Base-by-base conservation (phyloP, 2,797 vertebrate genomes). In the Dallia pectoralis region DNA sequence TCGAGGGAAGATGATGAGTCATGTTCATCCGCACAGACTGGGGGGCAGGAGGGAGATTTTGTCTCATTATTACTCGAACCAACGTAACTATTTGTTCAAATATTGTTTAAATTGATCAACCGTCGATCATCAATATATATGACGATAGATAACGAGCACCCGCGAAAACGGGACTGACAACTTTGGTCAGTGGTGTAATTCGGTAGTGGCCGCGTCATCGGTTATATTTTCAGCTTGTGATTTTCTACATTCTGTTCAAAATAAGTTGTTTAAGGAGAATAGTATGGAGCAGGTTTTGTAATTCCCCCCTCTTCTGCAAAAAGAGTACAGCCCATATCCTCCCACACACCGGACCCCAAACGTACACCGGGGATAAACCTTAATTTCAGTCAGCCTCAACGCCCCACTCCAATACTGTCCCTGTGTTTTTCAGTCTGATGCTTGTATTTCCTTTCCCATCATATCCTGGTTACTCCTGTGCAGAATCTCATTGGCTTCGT, bases 51-150 rank as follows among this genome's bases (percentile, higher is more conserved):
- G 63, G 51, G 16, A n/a, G 44, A 49, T 36, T 48, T 69, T 61
- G 8, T 67, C 61, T 62, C 36, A 47, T 72, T 69, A 53, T 19
- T 67, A 27, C 40, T 44, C 14, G 11, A 11, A 44, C 22, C 14
- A 67, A 30, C 56, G 19, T 48, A 66, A 65, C 2, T 32, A 25
- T 76, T 76, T 72, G 15, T 76, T 67, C 56, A 51, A 51, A 47
- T 66, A 32, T 66, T 44, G 51, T 65, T 72, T 74, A 72, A 59
- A 66, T 51, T 84, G 82, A 69, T 76, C 69, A 73, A 56, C n/a
- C 25, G 9, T 56, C 40, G 40, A 9, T 40, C 9, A 44, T 44
- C 14, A 25, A 59, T 59, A 25, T 59, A 59, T n/a, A n/a, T n/a
- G n/a, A n/a, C n/a, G n/a, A n/a, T n/a, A 59, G 11, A 59, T 79